Base-by-base conservation (phyloP, 2,797 vertebrate species). In the Carduelis carduelis region DNA sequence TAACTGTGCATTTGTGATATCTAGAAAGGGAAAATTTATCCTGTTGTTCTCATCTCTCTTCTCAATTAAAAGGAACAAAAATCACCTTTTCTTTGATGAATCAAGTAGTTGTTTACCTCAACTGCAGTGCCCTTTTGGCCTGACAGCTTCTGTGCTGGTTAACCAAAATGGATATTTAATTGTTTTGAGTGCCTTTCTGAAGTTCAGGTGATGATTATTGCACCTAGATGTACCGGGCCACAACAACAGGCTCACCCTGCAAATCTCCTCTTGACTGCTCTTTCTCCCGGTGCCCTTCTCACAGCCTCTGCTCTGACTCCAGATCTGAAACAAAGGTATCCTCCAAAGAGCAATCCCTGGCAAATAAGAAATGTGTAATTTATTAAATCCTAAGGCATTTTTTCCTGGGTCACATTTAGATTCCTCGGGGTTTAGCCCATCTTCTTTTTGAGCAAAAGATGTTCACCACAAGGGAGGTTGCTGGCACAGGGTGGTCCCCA, bases 171-270 rank as follows among this genome's bases (percentile, higher is more conserved):
- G 57, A 6, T 44, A 64, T 37, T 80, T 71, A 75, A 39, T 75
- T 87, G 43, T 18, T 91, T 86, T 47, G 50, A 55, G 46, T 57
- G n/a, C 53, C 61, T 75, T 81, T 86, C 56, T 84, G 37, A 90
- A 76, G 46, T 75, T 75, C 59, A 76, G 21, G 18, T 7, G 1
- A 19, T 53, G 34, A 63, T 75, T 60, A 69, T 28, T 77, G 41
- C 26, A 5, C 44, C 0, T 4, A 35, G 39, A n/a, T 0, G 0
- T 28, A 32, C 57, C 1, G 0, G 65, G 43, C 41, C 9, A 2
- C 28, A 50, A 44, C 52, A 70, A 34, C 35, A 53, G 43, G n/a
- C 50, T 76, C 14, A 23, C 12, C 11, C 15, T 49, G 39, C 24
- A 37, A 37, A 49, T 74, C 52, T 59, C 27, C 11, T 61, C 9